Base-by-base conservation (phyloP, 2,797 vertebrate genomes). In the Coranthus polyacanthus region DNA sequence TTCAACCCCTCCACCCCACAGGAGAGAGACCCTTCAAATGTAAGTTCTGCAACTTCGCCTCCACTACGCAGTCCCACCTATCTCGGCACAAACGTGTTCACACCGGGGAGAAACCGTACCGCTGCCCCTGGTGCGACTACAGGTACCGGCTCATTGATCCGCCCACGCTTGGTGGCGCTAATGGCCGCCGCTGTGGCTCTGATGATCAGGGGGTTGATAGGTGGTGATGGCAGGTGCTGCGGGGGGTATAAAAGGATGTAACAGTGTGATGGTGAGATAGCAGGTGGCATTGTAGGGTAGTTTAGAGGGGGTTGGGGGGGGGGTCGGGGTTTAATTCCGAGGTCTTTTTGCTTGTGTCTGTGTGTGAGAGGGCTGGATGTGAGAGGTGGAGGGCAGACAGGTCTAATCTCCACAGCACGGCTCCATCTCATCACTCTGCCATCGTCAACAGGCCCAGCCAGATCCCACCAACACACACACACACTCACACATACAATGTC, bases 111-210 rank as follows among this genome's bases (percentile, higher is more conserved):
- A 99, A 99, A 84, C 98, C 98, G 6, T 98, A 98, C 91, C 94
- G 95, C 75, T 99, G 98, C 90, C 98, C 98, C 88, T 99, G 98
- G 98, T 99, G 98, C 89, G 96, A 99, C 89, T 99, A 99, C 95
- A 98, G 98, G 98, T 99, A 96, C 89, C 57, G 81, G 82, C 86
- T 92, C 82, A 75, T 88, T 91, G 92, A 84, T 62, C 77, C 12
- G 3, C 56, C 60, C 81, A 82, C 24, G 72, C 74, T 68, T 77
- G 81, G 72, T 46, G 60, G 84, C 45, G 50, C 78, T 87, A 71
- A 89, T 87, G 75, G 68, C 70, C 42, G 38, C 82, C 72, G 66
- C 68, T 10, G 5, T 78, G 78, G 80, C 74, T 62, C 82, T 82
- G 83, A 89, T 83, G 81, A 89, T 85, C 60, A 41, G 60, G 61